Base-by-base conservation (phyloP, 2,797 vertebrate species). In the Fratercula arctica region DNA sequence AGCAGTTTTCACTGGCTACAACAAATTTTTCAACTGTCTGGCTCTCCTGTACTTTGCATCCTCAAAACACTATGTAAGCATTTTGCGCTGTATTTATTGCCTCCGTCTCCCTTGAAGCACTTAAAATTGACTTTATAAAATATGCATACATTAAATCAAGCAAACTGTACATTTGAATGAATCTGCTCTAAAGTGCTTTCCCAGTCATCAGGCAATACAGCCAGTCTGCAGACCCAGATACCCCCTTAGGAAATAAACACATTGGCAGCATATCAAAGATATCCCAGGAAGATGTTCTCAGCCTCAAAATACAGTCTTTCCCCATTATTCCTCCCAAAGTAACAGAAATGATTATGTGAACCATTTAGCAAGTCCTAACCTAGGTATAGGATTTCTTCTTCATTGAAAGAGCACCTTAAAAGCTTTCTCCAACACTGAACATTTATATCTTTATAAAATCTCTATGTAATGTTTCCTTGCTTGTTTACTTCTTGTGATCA, bases 121-220 rank as follows among this genome's bases (percentile, higher is more conserved):
- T 95, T 93, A 63, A 88, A 88, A 93, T 79, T 93, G 51, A 57
- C 43, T 82, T 89, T 88, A 69, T 76, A 56, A 95, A 93, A 90
- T 77, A 92, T 57, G 60, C 43, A 39, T 74, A 69, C 45, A 12
- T 43, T 95, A 88, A 85, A 79, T 93, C 57, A 75, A 87, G 46
- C 29, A 82, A 50, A 41, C 39, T 73, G 50, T 89, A 37, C 53
- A 35, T 89, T 67, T 77, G 56, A 89, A 45, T 66, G 51, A 74
- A 41, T 80, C 33, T 94, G 43, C n/a, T 95, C 54, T 75, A 51
- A 85, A 69, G 51, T 78, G 46, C 46, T 88, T 95, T 84, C 70
- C 77, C 73, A 90, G 63, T 63, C 59, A 76, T 45, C 59, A 82
- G 43, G 53, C 35, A 48, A 81, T 90, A 63, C 13, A 84, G 57